Base-by-base conservation (phyloP, 2,113 vertebrate species). In the Gadus chalcogrammus region DNA sequence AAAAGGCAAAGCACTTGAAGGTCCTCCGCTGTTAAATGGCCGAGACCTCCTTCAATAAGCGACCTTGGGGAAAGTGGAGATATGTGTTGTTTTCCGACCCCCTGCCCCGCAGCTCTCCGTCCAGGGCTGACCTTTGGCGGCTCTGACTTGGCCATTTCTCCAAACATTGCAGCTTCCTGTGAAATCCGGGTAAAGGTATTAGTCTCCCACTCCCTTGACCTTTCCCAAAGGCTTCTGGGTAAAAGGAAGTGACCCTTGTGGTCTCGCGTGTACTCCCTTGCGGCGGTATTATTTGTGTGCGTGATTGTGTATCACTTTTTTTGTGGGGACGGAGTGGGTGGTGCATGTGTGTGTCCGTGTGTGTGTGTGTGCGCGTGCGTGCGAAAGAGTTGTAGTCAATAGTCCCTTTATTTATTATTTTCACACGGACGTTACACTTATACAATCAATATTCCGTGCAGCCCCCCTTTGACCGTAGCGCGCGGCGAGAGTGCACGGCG, bases 101-200 rank as follows among this genome's bases (percentile, higher is more conserved):
- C 72, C 76, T 80, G 77, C 80, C 81, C 84, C 52, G 67, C 80
- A 81, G 68, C 80, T 78, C 67, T 73, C 59, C 52, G 64, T 81
- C 75, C 68, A 66, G 69, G 76, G 66, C 87, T 86, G 90, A 87
- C 88, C 85, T 83, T 82, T 64, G 66, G 55, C 81, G 73, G 70
- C 76, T 76, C 78, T 77, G 77, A 88, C 84, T 82, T 76, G 35
- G 75, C 79, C 17, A 31, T 76, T 87, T 85, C 78, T 84, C 73
- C 82, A 76, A 82, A 79, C 52, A 4, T 56, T 72, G 22, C 38
- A 27, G 0, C 71, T 81, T 88, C 84, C 84, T 83, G 76, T 70
- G 88, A 89, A 88, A 88, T 82, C 69, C 72, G 72, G 69, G 80
- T 87, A 87, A 90, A 91, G 81, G 78, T 88, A 90, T 91, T 88